Evolutionary conservation across 2,113 vertebrate species (phyloP), one percentile per base, ranked within the genome.

Genomic region (Nerophis ophidion): DNA sequence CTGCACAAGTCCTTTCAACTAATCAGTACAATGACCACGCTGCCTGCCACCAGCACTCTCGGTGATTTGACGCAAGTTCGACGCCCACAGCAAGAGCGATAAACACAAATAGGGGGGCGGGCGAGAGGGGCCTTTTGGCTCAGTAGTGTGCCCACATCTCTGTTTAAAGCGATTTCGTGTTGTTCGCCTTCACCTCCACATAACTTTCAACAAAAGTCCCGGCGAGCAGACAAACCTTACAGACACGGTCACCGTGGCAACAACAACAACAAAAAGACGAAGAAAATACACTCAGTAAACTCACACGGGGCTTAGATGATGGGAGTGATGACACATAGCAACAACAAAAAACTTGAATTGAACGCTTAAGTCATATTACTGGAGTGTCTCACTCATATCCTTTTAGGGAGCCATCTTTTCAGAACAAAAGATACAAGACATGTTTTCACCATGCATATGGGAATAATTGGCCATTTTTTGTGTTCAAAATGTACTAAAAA

Each of bases 191-290:
- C 61, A 76, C 66, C 51, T 75, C 53, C 57, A 57, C 65, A 66
- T 64, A 82, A 81, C 38, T 9, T 40, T 2, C 7, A 26, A 80
- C 76, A 79, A 77, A 87, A 82, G 70, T 75, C 57, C 62, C 65
- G 63, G 76, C 69, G 62, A 83, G 71, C 14, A 17, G 61, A 56
- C 65, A 67, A 70, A 62, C 58, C 77, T 8, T 77, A 16, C 6
- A 38, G 82, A 84, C 83, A 83, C 15, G 34, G 79, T 90, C 75
- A 48, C 86, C 84, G 83, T 86, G 68, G 87, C 50, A 87, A 86
- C 86, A 48, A 54, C 52, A 38, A 54, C 15, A 54, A 54, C 36
- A 15, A 38, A n/a, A 35, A 36, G n/a, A 40, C 2, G 40, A 40
- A 40, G 38, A 40, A 40, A 40, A 40, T 40, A 8, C 38, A 40